Conservation (phyloP, 2,797 vertebrate species). For the Tamandua tetradactyla region DNA sequence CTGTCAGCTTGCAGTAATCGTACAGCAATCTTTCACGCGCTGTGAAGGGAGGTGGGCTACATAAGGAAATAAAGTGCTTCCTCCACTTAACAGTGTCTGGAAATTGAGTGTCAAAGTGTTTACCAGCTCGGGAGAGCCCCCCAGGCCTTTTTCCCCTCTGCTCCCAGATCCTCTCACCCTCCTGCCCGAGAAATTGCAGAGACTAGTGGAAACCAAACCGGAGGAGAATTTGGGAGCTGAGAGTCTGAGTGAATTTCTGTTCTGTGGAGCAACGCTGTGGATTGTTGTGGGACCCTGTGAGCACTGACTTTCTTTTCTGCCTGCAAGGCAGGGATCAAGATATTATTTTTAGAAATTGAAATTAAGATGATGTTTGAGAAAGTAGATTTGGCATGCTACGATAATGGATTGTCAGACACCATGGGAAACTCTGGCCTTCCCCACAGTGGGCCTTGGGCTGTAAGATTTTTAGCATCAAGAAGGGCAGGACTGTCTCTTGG, state of each 20-base stretch:
- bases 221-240: not conserved
- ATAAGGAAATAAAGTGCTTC: not conserved
- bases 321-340: not conserved
- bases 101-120: constrained; percentile 8
- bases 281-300: not conserved
- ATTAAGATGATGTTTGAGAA: not conserved
- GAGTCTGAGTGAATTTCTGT: not conserved
- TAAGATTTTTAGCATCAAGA: not conserved
- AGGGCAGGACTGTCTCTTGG: not conserved
- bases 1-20: constrained; percentile 44
- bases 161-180: not conserved
- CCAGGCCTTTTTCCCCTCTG: too few species aligned
- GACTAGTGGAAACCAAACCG: not conserved
- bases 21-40: constrained; percentile 39
- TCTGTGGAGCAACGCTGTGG: not conserved
- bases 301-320: not conserved
- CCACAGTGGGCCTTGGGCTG: not conserved
- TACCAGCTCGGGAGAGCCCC: not conserved
- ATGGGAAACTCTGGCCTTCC: not conserved
- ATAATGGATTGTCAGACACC: not conserved
- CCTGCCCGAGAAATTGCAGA: not conserved
- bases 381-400: not conserved
- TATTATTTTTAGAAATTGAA: not conserved
- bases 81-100: constrained; percentile 4
- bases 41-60: not conserved